Conservation (phyloP, 2,797 vertebrate species). For the Bucorvus abyssinicus region DNA sequence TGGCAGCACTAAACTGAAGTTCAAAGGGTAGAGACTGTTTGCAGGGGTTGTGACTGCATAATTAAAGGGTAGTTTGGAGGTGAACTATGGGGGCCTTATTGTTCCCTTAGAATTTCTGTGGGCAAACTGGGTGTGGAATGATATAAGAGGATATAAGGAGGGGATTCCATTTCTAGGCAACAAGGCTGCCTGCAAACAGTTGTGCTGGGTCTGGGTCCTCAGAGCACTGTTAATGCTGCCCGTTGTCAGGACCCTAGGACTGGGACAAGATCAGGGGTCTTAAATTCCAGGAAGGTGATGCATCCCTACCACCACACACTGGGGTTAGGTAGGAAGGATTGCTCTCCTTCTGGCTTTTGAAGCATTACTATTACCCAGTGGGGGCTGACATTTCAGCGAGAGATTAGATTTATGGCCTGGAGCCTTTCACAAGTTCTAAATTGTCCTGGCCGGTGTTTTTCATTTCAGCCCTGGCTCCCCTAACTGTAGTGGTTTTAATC, state of each 20-base stretch:
- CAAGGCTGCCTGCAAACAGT: neutral
- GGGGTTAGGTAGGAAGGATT: neutral
- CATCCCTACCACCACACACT: neutral
- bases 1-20: neutral
- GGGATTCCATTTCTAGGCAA: neutral
- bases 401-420: neutral
- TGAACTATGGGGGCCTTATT: neutral
- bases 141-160: neutral
- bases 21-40: neutral
- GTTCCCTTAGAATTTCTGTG: neutral
- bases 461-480: neutral
- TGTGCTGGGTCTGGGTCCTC: neutral
- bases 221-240: accelerated
- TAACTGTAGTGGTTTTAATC: neutral
- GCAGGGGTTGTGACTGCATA: neutral
- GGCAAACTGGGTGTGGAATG: neutral
- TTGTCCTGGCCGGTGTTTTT: neutral
- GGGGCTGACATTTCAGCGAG: neutral
- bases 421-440: neutral
- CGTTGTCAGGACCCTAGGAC: neutral
- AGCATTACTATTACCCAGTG: neutral
- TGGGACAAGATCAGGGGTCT: neutral
- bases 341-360: neutral
- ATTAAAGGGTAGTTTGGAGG: neutral
- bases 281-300: neutral